Base-by-base conservation (phyloP, 2,113 vertebrate species). In the Zosterops japonicus region DNA sequence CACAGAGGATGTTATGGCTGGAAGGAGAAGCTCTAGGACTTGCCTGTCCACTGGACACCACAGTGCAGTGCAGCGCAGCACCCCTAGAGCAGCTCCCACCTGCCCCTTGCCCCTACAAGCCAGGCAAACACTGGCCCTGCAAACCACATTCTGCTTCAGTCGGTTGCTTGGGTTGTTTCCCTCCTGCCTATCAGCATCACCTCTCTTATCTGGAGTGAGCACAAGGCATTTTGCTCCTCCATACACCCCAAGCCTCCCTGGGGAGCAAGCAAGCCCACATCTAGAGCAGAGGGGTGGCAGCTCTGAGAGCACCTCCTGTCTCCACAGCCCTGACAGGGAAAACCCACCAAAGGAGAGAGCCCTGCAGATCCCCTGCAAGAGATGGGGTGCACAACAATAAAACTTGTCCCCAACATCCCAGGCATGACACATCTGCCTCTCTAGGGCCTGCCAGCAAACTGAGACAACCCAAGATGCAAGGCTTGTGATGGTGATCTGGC, bases 171-270 rank as follows among this genome's bases (percentile, higher is more conserved):
- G 49, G 74, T 89, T 79, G 87, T 93, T 89, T 82, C 70, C 52
- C 77, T 93, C 57, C 7, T 3, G 41, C 65, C 87, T 89, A 76
- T 93, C 95, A 93, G 79, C 50, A 90, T 95, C 93, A 83, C 75
- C 50, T 80, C 85, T 93, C 87, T 96, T 96, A 96, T 93, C 87
- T 86, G 88, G 23, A 65, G 44, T 7, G 12, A 94, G 82, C 92
- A 91, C 63, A 47, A 93, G 89, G 82, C 87, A 33, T 56, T 94
- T 57, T 76, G 74, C 70, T 75, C 27, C 33, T 70, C 77, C 1
- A 2, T 59, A 27, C 1, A 1, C 68, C 71, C 47, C 10, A 9
- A 56, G 83, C 31, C 44, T 79, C 77, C 28, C 69, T 46, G 74
- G 25, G 44, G 41, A 74, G 65, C 4, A 2, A 75, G 42, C 57